A percentile compares a stretch with the other conserved stretches of the same genome.
Evolutionary conservation across 2,888 invertebrate species (phyloP).

Genomic region (Frankliniella intonsa): DNA sequence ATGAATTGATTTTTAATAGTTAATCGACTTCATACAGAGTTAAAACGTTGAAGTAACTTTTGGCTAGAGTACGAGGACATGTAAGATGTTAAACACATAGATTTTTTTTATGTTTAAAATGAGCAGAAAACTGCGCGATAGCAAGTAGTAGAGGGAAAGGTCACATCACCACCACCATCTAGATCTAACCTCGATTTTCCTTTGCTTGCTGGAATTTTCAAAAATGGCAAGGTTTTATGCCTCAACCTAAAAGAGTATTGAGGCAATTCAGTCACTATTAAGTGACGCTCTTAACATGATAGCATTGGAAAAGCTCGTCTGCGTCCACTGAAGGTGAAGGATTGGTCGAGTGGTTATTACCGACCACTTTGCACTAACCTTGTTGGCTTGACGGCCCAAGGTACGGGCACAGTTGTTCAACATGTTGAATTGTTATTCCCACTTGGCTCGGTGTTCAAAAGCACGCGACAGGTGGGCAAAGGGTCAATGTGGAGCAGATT

Average conservation of each 20-base stretch:
- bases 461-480: neutral
- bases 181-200: neutral
- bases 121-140: too few species aligned
- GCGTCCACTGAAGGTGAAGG: slow-evolving; percentile 11
- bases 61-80: too few species aligned
- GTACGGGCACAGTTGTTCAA: slow-evolving; percentile 15
- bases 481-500: neutral
- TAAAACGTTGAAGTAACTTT: too few species aligned
- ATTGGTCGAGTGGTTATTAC: neutral
- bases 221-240: too few species aligned
- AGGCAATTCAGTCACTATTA: too few species aligned
- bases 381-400: slow-evolving; percentile 14
- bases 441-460: neutral
- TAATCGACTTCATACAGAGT: too few species aligned
- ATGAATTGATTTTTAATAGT: too few species aligned
- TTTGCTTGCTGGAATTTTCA: neutral
- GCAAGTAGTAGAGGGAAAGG: neutral
- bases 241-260: too few species aligned
- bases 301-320: too few species aligned
- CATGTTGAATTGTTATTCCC: neutral
- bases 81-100: too few species aligned
- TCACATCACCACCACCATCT: neutral
- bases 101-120: too few species aligned
- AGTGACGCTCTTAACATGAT: too few species aligned
- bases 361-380: neutral